A percentile compares a stretch with the other conserved stretches of the same genome.
These are phyloP conservation scores for Halichondria panicea DNA, from an alignment of 37 sponge, comb jelly and placozoan genomes.

Conservation along the genomic window DNA sequence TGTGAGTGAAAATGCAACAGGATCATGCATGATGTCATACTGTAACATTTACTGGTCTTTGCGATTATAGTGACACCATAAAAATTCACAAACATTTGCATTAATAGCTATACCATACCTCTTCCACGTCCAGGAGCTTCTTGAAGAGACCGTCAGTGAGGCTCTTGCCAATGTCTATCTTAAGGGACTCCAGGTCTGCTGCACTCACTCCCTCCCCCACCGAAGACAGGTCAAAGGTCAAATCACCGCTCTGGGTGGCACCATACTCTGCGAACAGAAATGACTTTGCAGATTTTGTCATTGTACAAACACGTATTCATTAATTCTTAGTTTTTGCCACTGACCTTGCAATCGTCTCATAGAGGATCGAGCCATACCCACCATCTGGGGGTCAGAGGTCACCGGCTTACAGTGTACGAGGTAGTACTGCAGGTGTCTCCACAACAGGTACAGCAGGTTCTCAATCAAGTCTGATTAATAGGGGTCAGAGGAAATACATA, in stretches of 20 bases:
- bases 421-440: conserved; percentile 90
- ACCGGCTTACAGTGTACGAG: conserved; percentile 75
- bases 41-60: too few relatives aligned
- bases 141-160: conserved; percentile 70
- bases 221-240: conserved; percentile 46
- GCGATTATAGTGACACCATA: too few relatives aligned
- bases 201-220: conserved; percentile 35
- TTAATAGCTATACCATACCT: too few relatives aligned
- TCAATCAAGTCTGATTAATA: conserved; percentile 84
- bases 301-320: too few relatives aligned
- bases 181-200: conserved; percentile 57
- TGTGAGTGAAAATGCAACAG: too few relatives aligned
- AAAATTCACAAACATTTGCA: too few relatives aligned
- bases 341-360: conserved; percentile 69
- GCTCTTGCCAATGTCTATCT: conserved; percentile 23
- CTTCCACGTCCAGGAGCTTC: conserved; percentile 70
- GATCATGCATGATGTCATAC: too few relatives aligned
- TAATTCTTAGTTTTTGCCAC: too few relatives aligned
- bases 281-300: too few relatives aligned
- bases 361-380: background rate
- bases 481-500: too few relatives aligned
- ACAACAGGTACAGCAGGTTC: conserved; percentile 81
- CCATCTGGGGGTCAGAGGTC: conserved; percentile 11
- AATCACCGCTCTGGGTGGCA: background rate
- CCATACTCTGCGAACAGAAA: too few relatives aligned